A percentile compares a stretch with the other conserved stretches of the same genome.
These are phyloP conservation scores for Glomeris marginata DNA, from an alignment of 2,888 invertebrate species.

Conservation along the genomic window DNA sequence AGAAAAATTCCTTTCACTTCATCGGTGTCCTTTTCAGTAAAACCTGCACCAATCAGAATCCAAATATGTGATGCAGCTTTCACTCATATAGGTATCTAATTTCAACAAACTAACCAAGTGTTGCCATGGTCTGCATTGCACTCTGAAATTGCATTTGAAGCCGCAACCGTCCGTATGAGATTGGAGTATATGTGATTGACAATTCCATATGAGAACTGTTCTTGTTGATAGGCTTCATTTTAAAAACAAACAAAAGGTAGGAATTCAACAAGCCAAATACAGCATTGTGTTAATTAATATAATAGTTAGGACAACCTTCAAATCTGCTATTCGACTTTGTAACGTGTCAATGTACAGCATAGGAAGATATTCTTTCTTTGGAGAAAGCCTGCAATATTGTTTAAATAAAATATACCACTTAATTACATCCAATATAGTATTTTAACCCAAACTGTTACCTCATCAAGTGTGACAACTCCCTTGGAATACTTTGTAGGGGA, in stretches of 20 bases:
- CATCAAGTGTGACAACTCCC: conserved; percentile 46
- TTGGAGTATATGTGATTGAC: conserved; percentile 53
- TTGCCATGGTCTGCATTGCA: conserved; percentile 50
- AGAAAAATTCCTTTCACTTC: conserved; percentile 93
- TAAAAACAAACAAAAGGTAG: not conserved
- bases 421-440: conserved; percentile 8
- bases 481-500: conserved; percentile 48
- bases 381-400: conserved; percentile 37
- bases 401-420: not conserved
- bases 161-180: conserved; percentile 55
- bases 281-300: not conserved
- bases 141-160: conserved; percentile 60
- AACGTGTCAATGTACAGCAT: conserved; percentile 69
- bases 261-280: not conserved
- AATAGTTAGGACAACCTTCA: conserved; percentile 36
- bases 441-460: conserved; percentile 31
- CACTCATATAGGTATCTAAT: not conserved
- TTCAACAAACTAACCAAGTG: conserved; percentile 9
- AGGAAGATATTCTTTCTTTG: conserved; percentile 54
- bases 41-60: conserved; percentile 45
- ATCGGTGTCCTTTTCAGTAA: conserved; percentile 85
- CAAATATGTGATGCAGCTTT: not conserved
- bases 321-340: conserved; percentile 59
- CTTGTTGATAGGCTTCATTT: conserved; percentile 34
- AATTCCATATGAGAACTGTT: conserved; percentile 47